Conservation (phyloP, 2,113 vertebrate species). For the Pionites leucogaster region DNA sequence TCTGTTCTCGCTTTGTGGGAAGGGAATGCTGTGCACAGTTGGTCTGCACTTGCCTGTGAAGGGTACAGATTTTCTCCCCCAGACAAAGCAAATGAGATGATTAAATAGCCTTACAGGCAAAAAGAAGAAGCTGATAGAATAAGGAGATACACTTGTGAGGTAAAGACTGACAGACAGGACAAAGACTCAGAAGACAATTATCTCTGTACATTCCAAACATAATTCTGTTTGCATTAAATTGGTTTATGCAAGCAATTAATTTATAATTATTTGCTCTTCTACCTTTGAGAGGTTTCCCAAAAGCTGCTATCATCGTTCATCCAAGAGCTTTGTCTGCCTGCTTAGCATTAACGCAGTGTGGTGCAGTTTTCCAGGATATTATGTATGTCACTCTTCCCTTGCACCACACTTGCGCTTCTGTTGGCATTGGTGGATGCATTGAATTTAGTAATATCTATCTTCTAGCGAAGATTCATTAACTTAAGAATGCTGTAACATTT, state of each 20-base stretch:
- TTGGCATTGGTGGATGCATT: background rate
- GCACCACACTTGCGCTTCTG: background rate
- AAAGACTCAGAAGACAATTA: background rate
- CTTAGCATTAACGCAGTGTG: background rate
- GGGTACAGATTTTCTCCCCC: fast-evolving
- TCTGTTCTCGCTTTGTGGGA: fast-evolving
- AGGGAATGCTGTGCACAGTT: background rate
- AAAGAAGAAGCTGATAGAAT: background rate
- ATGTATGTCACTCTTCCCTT: background rate
- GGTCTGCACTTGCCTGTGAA: fast-evolving
- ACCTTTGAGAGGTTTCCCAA: background rate
- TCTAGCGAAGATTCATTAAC: background rate
- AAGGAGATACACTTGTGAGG: background rate
- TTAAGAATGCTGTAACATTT: background rate
- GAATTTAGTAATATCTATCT: background rate
- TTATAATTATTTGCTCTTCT: background rate
- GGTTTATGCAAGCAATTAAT: background rate
- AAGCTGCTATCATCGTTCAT: background rate
- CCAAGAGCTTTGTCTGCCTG: background rate
- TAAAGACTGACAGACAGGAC: background rate
- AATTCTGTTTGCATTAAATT: background rate
- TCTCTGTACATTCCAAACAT: background rate
- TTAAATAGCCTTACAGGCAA: background rate
- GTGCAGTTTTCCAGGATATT: background rate
- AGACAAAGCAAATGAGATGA: fast-evolving